Conservation (phyloP, 2,113 vertebrate genomes). For the Callipepla californica region DNA sequence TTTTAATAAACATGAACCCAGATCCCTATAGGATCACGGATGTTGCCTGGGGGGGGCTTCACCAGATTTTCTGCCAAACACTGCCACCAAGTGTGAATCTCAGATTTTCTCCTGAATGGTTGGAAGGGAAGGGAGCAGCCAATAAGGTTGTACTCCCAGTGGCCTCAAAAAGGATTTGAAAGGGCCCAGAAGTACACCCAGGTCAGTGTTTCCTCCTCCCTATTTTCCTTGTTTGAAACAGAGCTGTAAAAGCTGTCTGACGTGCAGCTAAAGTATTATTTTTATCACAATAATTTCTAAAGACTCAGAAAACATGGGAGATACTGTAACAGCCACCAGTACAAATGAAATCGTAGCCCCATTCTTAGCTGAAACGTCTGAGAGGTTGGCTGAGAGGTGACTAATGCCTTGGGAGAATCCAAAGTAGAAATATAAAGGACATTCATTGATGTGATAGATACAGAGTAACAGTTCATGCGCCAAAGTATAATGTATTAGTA, state of each 20-base stretch:
- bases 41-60: neutral
- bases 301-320: neutral
- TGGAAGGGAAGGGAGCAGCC: neutral
- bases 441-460: neutral
- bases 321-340: neutral
- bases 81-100: slow-evolving; percentile 78
- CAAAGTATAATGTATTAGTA: neutral
- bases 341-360: neutral
- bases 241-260: neutral
- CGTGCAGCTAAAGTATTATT: neutral
- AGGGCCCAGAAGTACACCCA: neutral
- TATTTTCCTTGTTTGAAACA: neutral
- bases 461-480: neutral
- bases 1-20: slow-evolving; percentile 40
- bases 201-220: neutral
- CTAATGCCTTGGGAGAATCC: neutral
- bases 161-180: neutral
- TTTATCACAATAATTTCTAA: neutral
- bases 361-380: neutral
- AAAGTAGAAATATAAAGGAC: fast-evolving
- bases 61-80: slow-evolving; percentile 74
- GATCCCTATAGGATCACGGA: neutral
- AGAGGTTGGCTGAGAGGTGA: neutral
- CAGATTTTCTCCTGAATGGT: neutral
- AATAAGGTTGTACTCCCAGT: neutral